A percentile compares a stretch with the other conserved stretches of the same genome.
Evolutionary conservation across 1,140 invertebrate species (phyloP).

Genomic region (Zaprionus ornatus): DNA sequence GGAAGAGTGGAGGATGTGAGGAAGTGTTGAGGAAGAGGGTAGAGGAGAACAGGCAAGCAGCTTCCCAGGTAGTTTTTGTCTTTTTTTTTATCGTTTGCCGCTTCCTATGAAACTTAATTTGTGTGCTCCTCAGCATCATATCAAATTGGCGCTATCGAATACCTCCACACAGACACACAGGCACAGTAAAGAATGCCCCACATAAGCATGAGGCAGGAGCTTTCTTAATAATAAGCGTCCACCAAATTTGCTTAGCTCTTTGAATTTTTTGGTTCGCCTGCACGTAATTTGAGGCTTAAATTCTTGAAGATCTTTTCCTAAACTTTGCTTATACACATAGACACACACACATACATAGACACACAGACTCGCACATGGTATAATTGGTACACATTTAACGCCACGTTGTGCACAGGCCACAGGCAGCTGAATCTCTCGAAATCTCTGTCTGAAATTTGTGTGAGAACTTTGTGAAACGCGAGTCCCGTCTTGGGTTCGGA

Average conservation of each 20-base stretch:
- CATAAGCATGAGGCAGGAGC: constrained; percentile 58
- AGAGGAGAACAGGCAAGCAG: neutral
- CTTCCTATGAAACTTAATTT: constrained; percentile 81
- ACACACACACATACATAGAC: constrained; percentile 17
- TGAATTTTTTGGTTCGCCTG: constrained; percentile 50
- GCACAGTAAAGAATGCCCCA: constrained; percentile 50
- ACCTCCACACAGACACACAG: constrained; percentile 54
- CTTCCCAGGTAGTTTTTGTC: constrained; percentile 33
- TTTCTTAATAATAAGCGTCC: constrained; percentile 51
- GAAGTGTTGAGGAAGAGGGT: neutral
- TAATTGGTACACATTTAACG: constrained; percentile 63
- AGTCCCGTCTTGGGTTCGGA: constrained; percentile 39
- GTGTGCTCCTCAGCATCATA: constrained; percentile 72
- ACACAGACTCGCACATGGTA: constrained; percentile 15
- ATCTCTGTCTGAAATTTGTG: constrained; percentile 69
- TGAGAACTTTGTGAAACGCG: constrained; percentile 65
- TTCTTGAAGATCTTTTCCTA: constrained; percentile 55
- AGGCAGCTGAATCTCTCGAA: constrained; percentile 32
- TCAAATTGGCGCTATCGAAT: constrained; percentile 81
- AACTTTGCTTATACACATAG: constrained; percentile 28
- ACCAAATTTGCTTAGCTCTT: constrained; percentile 75
- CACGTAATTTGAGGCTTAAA: constrained; percentile 74
- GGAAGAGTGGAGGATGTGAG: constrained; percentile 2
- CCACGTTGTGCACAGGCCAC: constrained; percentile 34
- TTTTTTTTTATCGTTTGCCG: constrained; percentile 29